These are phyloP conservation scores for Aleiodes testaceus DNA, from an alignment of 2,888 invertebrate species.

Conservation along the genomic window DNA sequence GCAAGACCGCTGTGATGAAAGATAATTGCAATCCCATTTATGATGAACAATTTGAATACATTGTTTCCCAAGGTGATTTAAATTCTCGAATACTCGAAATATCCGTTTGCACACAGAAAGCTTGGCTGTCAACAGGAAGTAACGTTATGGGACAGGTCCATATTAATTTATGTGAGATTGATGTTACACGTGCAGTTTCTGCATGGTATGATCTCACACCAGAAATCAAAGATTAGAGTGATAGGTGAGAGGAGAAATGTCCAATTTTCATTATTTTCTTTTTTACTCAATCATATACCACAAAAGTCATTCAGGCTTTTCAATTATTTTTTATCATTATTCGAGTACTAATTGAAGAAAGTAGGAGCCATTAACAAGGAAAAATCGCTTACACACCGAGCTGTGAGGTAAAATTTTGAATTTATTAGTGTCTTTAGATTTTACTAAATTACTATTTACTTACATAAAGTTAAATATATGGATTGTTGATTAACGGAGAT, in stretches of 20 bases:
- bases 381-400: too few species aligned
- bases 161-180: constrained; percentile 80
- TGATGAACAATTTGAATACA: constrained; percentile 93
- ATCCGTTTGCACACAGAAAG: constrained; percentile 91
- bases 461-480: too few species aligned
- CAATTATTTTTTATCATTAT: too few species aligned
- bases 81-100: constrained; percentile 86
- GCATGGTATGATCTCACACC: constrained; percentile 84
- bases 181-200: constrained; percentile 80
- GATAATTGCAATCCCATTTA: constrained; percentile 93
- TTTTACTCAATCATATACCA: too few species aligned
- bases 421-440: too few species aligned
- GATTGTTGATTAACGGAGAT: too few species aligned
- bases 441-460: too few species aligned
- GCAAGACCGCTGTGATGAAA: constrained; percentile 88
- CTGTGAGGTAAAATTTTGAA: too few species aligned
- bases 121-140: constrained; percentile 85
- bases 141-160: constrained; percentile 88
- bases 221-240: constrained; percentile 70
- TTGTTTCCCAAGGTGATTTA: constrained; percentile 87
- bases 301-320: too few species aligned
- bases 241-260: neutral
- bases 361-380: too few species aligned
- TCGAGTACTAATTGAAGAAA: too few species aligned
- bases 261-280: too few species aligned